Evolutionary conservation across 2,797 vertebrate species (phyloP).

Genomic region (Epinephelus coioides): DNA sequence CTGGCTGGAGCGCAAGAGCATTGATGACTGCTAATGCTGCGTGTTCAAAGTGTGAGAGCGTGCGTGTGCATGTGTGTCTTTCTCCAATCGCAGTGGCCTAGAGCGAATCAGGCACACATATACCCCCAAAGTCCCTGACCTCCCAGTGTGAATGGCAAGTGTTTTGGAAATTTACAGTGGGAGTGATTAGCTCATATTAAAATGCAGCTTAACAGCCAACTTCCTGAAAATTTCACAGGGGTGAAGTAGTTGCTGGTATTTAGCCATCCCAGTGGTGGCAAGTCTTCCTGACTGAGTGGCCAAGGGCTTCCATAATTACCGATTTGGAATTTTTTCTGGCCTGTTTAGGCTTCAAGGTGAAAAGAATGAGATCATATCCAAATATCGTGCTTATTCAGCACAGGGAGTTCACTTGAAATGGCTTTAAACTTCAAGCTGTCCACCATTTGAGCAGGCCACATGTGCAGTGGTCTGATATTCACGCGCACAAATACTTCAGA

Average conservation of each 20-base stretch:
- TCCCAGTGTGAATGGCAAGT: conserved; percentile 74
- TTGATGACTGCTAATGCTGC: conserved; percentile 78
- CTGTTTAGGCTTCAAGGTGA: conserved; percentile 33
- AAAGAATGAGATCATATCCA: conserved; percentile 31
- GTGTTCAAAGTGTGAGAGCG: conserved; percentile 60
- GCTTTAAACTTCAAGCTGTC: conserved; percentile 18
- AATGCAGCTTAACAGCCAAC: conserved; percentile 78
- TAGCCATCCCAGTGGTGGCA: conserved; percentile 61
- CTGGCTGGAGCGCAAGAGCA: conserved; percentile 63
- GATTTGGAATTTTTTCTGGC: conserved; percentile 46
- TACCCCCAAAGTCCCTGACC: conserved; percentile 73
- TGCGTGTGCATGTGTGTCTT: conserved; percentile 21
- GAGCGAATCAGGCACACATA: conserved; percentile 67
- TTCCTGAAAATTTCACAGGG: conserved; percentile 73
- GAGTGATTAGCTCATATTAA: conserved; percentile 83
- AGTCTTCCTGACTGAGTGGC: conserved; percentile 56
- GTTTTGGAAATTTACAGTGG: conserved; percentile 76
- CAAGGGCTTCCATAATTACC: conserved; percentile 57
- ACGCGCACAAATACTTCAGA: conserved; percentile 9
- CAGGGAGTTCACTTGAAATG: conserved; percentile 7
- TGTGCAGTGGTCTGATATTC: conserved; percentile 9
- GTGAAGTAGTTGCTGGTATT: conserved; percentile 66
- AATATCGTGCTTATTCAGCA: conserved; percentile 6
- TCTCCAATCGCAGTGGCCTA: conserved; percentile 37
- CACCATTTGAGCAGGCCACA: conserved; percentile 13